A percentile compares a stretch with the other conserved stretches of the same genome.
Evolutionary conservation across 2,797 vertebrate species (phyloP).

Genomic region (Synanceia verrucosa): DNA sequence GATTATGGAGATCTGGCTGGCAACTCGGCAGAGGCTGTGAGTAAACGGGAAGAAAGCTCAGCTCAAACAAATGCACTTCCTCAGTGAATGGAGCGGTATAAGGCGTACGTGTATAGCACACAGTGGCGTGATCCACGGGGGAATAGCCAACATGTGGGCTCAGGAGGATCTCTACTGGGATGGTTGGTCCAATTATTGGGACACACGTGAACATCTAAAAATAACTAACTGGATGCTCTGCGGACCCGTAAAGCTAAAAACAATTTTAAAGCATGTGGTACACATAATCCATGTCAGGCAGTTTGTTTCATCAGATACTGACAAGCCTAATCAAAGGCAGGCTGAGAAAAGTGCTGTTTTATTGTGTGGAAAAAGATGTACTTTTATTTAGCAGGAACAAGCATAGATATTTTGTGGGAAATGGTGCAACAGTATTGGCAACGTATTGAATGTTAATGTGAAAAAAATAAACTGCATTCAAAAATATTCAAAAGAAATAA

Average conservation of each 20-base stretch:
- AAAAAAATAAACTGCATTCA: neutral
- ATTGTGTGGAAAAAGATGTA: neutral
- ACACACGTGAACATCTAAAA: slow-evolving; percentile 52
- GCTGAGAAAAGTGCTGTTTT: neutral
- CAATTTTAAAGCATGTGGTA: neutral
- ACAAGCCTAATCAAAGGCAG: slow-evolving; percentile 2
- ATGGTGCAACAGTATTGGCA: neutral
- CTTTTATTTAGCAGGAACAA: neutral
- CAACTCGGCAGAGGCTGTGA: slow-evolving; percentile 77
- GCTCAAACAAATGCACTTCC: slow-evolving; percentile 78
- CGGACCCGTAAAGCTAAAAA: slow-evolving; percentile 17
- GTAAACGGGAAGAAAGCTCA: slow-evolving; percentile 79
- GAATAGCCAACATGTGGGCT: slow-evolving; percentile 50
- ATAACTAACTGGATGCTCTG: slow-evolving; percentile 30
- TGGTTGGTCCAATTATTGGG: slow-evolving; percentile 53
- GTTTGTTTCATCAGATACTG: neutral
- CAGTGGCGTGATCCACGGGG: slow-evolving; percentile 45
- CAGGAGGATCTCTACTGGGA: slow-evolving; percentile 51
- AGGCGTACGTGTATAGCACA: slow-evolving; percentile 43
- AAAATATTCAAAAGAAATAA: neutral
- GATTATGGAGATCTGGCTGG: slow-evolving; percentile 81
- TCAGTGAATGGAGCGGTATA: slow-evolving; percentile 59
- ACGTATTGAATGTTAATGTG: neutral
- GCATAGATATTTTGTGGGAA: neutral
- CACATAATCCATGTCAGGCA: neutral